Evolutionary conservation across 92 coral and sea anemone genomes (phyloP), one percentile per base, ranked within the genome.

Genomic region (Blastomussa wellsi): DNA sequence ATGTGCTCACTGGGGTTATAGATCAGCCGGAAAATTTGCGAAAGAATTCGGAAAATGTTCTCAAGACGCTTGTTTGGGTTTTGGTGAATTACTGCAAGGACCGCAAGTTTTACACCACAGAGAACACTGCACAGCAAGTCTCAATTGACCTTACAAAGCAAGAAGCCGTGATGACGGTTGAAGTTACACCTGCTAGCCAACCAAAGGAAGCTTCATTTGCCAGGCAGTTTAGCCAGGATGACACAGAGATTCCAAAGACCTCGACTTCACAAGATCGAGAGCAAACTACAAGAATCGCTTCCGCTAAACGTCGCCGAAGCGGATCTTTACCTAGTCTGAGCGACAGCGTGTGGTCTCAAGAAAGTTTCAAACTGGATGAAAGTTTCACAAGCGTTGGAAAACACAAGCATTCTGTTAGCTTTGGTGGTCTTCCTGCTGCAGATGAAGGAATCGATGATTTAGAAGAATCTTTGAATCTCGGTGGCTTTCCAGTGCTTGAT

Each of bases 401-500:
- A 48, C 44, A 42, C 70, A 86, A 84, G 71, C 82, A 84, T 26
- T 73, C 88, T 70, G 77, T 52, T 28, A 57, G 84, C 41, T 44
- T 84, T 5, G 81, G 87, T 33, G 91, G 82, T 13, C 74, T 47
- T 26, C 87, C 90, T 17, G 48, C 73, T 2, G 60, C 72, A 32
- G 89, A 90, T 26, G 93, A 85, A 35, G 89, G 55, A 12, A 70
- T 80, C 7, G 86, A 86, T 39, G 81, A 93, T 35, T 83, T 86
- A 7, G 93, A 93, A 19, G 95, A 87, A 19, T 82, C 81, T 19
- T 91, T 87, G 32, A 52, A 84, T 37, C 84, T 90, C 2, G 95
- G 93, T n/a, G 99, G 99, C n/a, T 91, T 97, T 89, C 99, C 99
- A 0, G 98, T 90, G 9, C 76, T 80, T 33, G 98, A 97, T 86